phyloP scores from a whole-genome alignment of 2,113 vertebrate species.

The Narcine bancroftii region DNA sequence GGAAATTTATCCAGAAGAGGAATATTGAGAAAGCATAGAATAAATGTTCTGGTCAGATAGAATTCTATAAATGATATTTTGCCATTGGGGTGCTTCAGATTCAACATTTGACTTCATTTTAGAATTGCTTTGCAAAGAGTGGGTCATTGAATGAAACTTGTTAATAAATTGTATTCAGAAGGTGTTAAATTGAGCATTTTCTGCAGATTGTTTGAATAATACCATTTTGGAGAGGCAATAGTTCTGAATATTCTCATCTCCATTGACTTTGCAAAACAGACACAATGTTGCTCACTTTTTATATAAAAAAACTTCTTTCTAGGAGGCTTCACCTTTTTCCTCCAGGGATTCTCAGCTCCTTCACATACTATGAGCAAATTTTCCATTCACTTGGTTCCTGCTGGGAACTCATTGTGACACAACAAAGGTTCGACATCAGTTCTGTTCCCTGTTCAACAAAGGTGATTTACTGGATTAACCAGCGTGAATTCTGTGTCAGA shows the following conservation, averaged over 20 bases:
- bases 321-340: no score
- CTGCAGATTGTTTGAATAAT: background rate
- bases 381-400: slow-evolving; percentile 26
- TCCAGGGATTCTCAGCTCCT: background rate
- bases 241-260: background rate
- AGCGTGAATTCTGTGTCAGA: background rate
- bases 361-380: background rate
- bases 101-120: background rate
- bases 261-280: background rate
- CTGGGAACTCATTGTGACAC: background rate
- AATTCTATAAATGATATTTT: background rate
- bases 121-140: background rate
- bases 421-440: background rate
- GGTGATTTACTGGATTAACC: background rate
- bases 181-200: background rate
- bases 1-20: background rate
- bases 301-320: background rate
- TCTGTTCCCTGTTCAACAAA: background rate
- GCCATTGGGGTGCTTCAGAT: background rate
- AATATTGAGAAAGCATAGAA: background rate
- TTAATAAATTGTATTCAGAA: background rate
- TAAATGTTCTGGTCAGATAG: background rate
- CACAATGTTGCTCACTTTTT: background rate
- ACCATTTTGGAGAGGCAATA: background rate
- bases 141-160: background rate